phyloP scores from a whole-genome alignment of 1,140 invertebrate genomes.

The Drosophila bifasciata region DNA sequence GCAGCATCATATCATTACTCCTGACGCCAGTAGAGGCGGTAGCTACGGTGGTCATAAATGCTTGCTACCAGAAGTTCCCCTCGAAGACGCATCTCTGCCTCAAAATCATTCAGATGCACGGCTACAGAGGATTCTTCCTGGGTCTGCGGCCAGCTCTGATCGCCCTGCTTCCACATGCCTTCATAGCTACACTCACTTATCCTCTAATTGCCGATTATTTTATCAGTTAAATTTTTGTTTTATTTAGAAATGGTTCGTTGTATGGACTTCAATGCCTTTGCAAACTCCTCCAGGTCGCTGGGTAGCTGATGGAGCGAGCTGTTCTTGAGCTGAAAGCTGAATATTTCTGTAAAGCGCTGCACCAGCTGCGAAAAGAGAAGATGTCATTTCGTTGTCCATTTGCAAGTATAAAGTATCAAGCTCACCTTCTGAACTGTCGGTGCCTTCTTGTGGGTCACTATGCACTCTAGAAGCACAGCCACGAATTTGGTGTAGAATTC shows the following conservation, averaged over 20 bases:
- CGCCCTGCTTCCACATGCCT: background rate
- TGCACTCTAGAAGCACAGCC: slow-evolving; percentile 46
- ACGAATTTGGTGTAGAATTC: slow-evolving; percentile 65
- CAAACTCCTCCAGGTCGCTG: slow-evolving; percentile 14
- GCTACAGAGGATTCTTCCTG: slow-evolving; percentile 27
- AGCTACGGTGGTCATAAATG: slow-evolving; percentile 13
- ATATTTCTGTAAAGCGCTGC: slow-evolving; percentile 43
- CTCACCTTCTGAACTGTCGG: slow-evolving; percentile 32
- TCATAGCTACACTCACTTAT: slow-evolving; percentile 6
- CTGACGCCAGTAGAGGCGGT: slow-evolving; percentile 33
- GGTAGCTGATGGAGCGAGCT: background rate
- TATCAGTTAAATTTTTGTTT: slow-evolving; percentile 1
- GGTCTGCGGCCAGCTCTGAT: slow-evolving; percentile 23
- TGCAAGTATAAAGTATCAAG: background rate
- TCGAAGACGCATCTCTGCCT: background rate
- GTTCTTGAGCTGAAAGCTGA: slow-evolving; percentile 44
- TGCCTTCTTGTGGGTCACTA: slow-evolving; percentile 31
- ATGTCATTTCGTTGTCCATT: background rate
- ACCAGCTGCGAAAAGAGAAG: slow-evolving; percentile 27
- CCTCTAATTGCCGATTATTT: background rate
- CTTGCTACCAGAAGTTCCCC: background rate
- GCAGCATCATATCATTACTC: slow-evolving; percentile 14
- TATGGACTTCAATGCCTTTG: slow-evolving; percentile 30
- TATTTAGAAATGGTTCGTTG: slow-evolving; percentile 34
- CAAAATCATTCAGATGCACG: slow-evolving; percentile 14